These are phyloP conservation scores for Furcula furcula DNA, from an alignment of 2,888 invertebrate genomes.

Conservation along the genomic window DNA sequence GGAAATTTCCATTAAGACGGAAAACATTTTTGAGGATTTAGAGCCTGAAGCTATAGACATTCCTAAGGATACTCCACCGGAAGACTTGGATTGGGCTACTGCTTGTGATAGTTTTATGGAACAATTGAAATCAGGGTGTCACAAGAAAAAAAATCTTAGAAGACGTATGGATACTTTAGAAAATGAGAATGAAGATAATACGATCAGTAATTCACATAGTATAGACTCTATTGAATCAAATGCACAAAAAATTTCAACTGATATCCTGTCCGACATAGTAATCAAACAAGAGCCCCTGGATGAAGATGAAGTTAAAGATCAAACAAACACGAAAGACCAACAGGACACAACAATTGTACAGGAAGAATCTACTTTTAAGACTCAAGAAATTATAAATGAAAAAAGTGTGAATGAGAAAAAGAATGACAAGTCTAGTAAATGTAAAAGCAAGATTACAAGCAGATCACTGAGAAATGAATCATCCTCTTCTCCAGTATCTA, in stretches of 20 bases:
- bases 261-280: slow-evolving; percentile 19
- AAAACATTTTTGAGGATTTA: slow-evolving; percentile 46
- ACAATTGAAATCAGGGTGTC: slow-evolving; percentile 84
- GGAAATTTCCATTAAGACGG: slow-evolving; percentile 64
- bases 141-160: slow-evolving; percentile 80
- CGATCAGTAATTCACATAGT: slow-evolving; percentile 19
- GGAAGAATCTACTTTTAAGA: no score
- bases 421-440: slow-evolving; percentile 41
- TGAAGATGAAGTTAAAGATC: slow-evolving; percentile 46
- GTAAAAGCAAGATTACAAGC: slow-evolving; percentile 43
- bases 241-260: slow-evolving; percentile 14
- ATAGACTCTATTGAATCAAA: slow-evolving; percentile 12
- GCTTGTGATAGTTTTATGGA: slow-evolving; percentile 91
- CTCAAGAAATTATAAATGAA: slow-evolving; percentile 32
- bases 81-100: slow-evolving; percentile 83
- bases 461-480: slow-evolving; percentile 41
- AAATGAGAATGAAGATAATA: slow-evolving; percentile 42
- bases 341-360: slow-evolving; percentile 8
- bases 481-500: slow-evolving; percentile 14
- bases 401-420: slow-evolving; percentile 41
- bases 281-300: slow-evolving; percentile 68
- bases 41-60: slow-evolving; percentile 31
- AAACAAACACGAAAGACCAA: slow-evolving; percentile 13
- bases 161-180: slow-evolving; percentile 65
- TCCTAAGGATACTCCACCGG: slow-evolving; percentile 29